Evolutionary conservation across 2,888 invertebrate genomes (phyloP).

Genomic region (Baronia brevicornis): DNA sequence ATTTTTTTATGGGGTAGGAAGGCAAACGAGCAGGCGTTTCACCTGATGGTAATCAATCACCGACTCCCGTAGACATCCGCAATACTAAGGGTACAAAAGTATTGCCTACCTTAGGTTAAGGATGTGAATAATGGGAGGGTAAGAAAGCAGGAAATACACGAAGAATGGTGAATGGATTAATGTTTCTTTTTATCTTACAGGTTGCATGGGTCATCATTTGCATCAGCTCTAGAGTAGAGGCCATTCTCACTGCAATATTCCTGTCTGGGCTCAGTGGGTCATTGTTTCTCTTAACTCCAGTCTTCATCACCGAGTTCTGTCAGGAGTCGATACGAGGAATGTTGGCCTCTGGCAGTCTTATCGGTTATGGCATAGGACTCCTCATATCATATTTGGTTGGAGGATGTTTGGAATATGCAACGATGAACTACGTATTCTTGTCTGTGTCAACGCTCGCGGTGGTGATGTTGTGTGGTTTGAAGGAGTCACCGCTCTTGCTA

Average conservation of each 20-base stretch:
- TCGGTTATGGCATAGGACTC: slow-evolving; percentile 29
- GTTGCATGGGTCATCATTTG: slow-evolving; percentile 43
- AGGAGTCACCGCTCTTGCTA: slow-evolving; percentile 36
- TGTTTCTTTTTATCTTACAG: too few relatives aligned
- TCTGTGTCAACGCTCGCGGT: slow-evolving; percentile 30
- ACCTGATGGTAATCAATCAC: too few relatives aligned
- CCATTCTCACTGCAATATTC: slow-evolving; percentile 37
- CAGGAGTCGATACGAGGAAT: slow-evolving; percentile 31
- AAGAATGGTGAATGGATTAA: too few relatives aligned
- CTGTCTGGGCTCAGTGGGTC: slow-evolving; percentile 42
- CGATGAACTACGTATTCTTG: slow-evolving; percentile 39
- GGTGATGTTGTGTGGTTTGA: slow-evolving; percentile 30
- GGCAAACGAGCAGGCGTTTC: too few relatives aligned
- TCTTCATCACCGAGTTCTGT: slow-evolving; percentile 32
- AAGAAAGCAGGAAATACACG: too few relatives aligned
- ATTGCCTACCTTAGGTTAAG: too few relatives aligned
- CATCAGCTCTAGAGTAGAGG: slow-evolving; percentile 34
- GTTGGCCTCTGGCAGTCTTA: slow-evolving; percentile 27
- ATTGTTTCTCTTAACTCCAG: slow-evolving; percentile 34
- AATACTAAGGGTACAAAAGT: too few relatives aligned
- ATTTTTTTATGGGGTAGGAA: too few relatives aligned
- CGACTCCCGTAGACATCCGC: too few relatives aligned
- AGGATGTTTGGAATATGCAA: slow-evolving; percentile 36
- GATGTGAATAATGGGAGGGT: too few relatives aligned
- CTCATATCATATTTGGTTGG: slow-evolving; percentile 37